These are phyloP conservation scores for Polydrusus pterygomalis DNA, from an alignment of 2,888 invertebrate species.

Conservation along the genomic window DNA sequence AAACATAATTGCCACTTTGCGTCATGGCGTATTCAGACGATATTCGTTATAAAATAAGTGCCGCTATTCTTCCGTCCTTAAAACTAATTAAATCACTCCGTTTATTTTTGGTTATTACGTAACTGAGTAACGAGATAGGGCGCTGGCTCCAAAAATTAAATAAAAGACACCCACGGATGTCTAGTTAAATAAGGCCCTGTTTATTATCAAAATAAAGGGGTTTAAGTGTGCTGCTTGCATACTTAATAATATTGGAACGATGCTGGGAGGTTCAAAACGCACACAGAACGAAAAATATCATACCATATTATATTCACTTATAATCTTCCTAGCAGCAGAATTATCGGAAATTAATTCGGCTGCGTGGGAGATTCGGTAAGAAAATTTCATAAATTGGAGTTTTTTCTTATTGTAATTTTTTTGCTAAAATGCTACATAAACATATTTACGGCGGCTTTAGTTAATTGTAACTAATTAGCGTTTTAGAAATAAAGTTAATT, in stretches of 20 bases:
- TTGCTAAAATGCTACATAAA: no score
- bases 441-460: no score
- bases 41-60: constrained; percentile 24
- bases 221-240: constrained; percentile 7
- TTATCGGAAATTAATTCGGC: no score
- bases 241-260: constrained; percentile 9
- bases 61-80: constrained; percentile 3
- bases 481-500: no score
- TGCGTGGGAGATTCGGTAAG: no score
- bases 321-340: no score
- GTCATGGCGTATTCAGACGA: constrained; percentile 17
- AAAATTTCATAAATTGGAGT: no score
- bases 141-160: constrained; percentile 6
- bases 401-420: no score
- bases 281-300: no score
- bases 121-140: background rate
- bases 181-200: background rate
- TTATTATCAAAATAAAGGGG: constrained; percentile 12
- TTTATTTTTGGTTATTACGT: constrained; percentile 19
- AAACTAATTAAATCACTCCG: constrained; percentile 27
- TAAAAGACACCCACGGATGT: constrained; percentile 18
- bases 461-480: no score
- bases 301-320: no score
- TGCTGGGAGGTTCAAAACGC: no score
- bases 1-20: constrained; percentile 30